A percentile compares a stretch with the other conserved stretches of the same genome.
These are phyloP conservation scores for Cyanistes caeruleus DNA, from an alignment of 2,113 vertebrate species.

Conservation along the genomic window DNA sequence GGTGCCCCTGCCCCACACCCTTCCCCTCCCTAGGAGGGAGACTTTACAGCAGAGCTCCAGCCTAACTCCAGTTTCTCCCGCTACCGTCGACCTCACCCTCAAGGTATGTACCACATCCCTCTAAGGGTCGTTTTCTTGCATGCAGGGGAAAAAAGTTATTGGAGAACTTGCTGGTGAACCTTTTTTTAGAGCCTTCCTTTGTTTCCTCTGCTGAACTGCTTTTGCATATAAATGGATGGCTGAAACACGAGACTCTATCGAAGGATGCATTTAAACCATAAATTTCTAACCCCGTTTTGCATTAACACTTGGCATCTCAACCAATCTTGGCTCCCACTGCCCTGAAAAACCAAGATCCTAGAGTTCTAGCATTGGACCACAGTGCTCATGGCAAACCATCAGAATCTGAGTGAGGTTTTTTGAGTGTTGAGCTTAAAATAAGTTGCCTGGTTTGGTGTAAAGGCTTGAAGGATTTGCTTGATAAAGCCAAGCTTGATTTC, in stretches of 20 bases:
- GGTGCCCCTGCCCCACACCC: slow-evolving; percentile 93
- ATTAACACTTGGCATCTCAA: slow-evolving; percentile 68
- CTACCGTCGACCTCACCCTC: slow-evolving; percentile 95
- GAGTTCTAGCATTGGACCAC: background rate
- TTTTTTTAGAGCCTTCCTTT: slow-evolving; percentile 70
- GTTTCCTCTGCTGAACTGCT: slow-evolving; percentile 71
- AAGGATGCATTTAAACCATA: slow-evolving; percentile 56
- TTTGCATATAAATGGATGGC: slow-evolving; percentile 69
- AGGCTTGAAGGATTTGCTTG: background rate
- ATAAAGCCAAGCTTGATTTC: background rate
- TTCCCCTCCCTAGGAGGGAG: slow-evolving; percentile 91
- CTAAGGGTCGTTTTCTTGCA: slow-evolving; percentile 73
- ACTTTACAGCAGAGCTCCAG: slow-evolving; percentile 92
- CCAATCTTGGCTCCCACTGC: slow-evolving; percentile 45
- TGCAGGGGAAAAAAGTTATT: slow-evolving; percentile 64
- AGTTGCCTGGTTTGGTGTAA: background rate
- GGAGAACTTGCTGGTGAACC: slow-evolving; percentile 61
- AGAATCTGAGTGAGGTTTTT: background rate
- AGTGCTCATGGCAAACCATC: background rate
- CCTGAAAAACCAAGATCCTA: background rate
- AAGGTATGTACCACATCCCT: slow-evolving; percentile 85
- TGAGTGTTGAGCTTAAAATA: background rate
- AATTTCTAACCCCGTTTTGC: slow-evolving; percentile 63
- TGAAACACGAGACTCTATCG: slow-evolving; percentile 42
- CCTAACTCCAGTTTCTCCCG: slow-evolving; percentile 94